Evolutionary conservation across 1,140 invertebrate species (phyloP), one percentile per base, ranked within the genome.

Genomic region (Drosophila chauvacae): DNA sequence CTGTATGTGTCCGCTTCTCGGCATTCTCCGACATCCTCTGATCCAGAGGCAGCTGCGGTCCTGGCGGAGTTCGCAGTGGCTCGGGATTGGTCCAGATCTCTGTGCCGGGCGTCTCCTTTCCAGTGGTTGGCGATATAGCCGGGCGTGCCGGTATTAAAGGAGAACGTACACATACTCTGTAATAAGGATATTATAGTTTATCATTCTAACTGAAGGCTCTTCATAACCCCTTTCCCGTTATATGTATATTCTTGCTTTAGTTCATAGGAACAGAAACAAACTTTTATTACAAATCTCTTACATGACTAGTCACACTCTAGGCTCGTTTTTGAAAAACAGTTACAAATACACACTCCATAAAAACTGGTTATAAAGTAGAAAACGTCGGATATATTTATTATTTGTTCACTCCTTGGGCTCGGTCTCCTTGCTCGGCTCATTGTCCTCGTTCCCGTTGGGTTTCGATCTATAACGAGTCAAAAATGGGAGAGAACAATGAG

Each of bases 71-170:
- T 14, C 44, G 62, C 1, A 70, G 66, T 7, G 68, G 44, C 14
- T 91, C 80, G 0, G 95, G 95, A 92, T 96, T 96, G 7, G 94
- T 96, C 96, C 96, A 96, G 65, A 96, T 94, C 80, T 96, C 96
- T 5, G 94, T 93, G 4, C 84, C 79, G 2, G 93, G 90, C 18
- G 92, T 92, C 41, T 93, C 93, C 18, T 91, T 93, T 53, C 90
- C 92, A 23, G 83, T 87, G 37, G 92, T 93, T 35, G 95, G 95
- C 1, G 96, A 95, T 83, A 96, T 95, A 0, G 96, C 94, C 9
- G 96, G 95, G 28, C 96, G 93, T 9, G 96, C 95, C 11, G 96
- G 95, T 81, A 96, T 96, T 76, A 97, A 94, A 5, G 96, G 96
- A 3, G 96, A 97, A 69, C 96, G 94, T 66, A 95, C 95, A 92